Percentiles rank a stretch among this genome's conserved stretches.
phyloP scores from a whole-genome alignment of 2,797 vertebrate genomes.

The Lepilemur septentrionalis region DNA sequence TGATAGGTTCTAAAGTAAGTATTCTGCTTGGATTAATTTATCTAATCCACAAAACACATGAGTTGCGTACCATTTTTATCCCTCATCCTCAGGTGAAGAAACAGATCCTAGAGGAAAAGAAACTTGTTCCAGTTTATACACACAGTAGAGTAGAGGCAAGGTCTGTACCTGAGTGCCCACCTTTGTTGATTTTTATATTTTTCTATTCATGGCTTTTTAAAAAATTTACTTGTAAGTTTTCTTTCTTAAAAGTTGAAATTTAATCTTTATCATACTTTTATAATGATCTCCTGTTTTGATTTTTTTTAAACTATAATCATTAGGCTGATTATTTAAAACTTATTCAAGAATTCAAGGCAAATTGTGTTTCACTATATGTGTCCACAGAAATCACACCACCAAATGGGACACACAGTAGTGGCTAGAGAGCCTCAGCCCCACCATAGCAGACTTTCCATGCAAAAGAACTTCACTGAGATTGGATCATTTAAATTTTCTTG shows the following conservation, averaged over 20 bases:
- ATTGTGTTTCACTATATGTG: not conserved
- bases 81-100: not conserved
- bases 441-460: too few species aligned
- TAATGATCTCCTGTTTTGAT: not conserved
- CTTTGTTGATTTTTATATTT: not conserved
- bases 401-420: not conserved
- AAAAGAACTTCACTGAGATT: not conserved
- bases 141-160: not conserved
- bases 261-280: not conserved
- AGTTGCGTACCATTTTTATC: not conserved
- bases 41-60: not conserved
- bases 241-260: not conserved
- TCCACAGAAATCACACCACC: not conserved
- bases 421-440: accelerated
- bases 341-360: not conserved
- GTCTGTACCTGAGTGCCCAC: not conserved
- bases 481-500: not conserved
- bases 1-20: not conserved
- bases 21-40: not conserved
- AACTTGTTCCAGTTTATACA: not conserved
- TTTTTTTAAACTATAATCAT: not conserved
- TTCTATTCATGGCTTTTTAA: not conserved
- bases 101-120: not conserved
- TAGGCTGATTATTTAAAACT: not conserved
- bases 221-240: not conserved